phyloP scores from a whole-genome alignment of 2,888 invertebrate species.

The Tenthredo amoena region DNA sequence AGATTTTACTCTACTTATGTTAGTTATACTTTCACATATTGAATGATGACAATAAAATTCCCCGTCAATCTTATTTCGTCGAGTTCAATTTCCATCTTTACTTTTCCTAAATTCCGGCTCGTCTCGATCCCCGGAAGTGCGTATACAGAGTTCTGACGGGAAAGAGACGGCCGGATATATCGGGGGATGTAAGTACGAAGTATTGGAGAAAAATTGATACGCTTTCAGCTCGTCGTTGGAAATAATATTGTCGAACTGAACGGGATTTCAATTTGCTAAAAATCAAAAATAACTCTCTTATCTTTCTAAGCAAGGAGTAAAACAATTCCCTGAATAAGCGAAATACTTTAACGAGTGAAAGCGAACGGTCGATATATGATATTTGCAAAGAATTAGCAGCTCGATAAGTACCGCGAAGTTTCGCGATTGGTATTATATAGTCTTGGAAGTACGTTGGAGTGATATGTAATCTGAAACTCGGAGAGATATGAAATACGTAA shows the following conservation, averaged over 20 bases:
- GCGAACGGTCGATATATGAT: neutral
- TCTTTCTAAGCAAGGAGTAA: neutral
- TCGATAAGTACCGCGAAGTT: neutral
- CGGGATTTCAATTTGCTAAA: neutral
- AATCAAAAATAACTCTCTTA: neutral
- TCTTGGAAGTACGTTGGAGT: slow-evolving; percentile 11
- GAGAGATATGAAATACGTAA: slow-evolving; percentile 16
- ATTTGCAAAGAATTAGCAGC: slow-evolving; percentile 14
- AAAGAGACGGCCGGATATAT: neutral
- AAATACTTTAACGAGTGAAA: neutral
- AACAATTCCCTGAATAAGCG: neutral
- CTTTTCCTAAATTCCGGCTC: neutral
- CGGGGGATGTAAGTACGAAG: neutral
- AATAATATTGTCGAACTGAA: neutral
- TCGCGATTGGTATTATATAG: slow-evolving; percentile 18
- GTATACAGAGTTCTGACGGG: neutral
- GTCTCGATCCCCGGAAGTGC: neutral
- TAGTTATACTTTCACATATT: slow-evolving; percentile 19
- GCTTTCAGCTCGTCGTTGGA: neutral
- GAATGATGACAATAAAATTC: slow-evolving; percentile 17
- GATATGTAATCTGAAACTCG: slow-evolving; percentile 20
- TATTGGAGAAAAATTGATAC: neutral
- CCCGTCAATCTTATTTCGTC: neutral
- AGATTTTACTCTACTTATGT: slow-evolving; percentile 27
- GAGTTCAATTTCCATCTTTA: neutral